phyloP scores from a whole-genome alignment of 2,797 vertebrate genomes.

The Cryptoblepharus egeriae region DNA sequence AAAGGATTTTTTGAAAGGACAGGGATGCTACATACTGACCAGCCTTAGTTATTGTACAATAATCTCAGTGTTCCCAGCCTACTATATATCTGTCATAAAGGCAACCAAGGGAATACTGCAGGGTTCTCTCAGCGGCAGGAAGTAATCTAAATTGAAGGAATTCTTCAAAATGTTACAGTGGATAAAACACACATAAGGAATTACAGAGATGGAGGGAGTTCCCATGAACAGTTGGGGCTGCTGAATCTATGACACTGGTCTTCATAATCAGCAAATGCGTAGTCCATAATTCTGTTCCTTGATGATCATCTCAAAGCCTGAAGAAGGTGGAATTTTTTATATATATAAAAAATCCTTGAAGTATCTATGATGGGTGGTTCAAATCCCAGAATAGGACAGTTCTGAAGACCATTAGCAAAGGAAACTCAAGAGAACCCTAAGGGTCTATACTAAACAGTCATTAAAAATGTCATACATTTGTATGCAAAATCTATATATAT shows the following conservation, averaged over 20 bases:
- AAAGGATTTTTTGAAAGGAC: constrained; percentile 30
- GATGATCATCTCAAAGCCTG: constrained; percentile 23
- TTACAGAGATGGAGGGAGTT: constrained; percentile 16
- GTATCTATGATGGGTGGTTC: constrained; percentile 38
- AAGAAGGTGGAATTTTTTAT: background rate
- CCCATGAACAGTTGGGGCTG: constrained; percentile 13
- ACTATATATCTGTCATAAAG: constrained; percentile 32
- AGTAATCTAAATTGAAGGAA: constrained; percentile 43
- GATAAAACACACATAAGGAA: constrained; percentile 40
- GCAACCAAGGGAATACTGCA: constrained; percentile 27
- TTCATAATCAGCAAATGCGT: background rate
- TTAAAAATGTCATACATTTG: too few relatives aligned
- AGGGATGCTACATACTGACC: constrained; percentile 12
- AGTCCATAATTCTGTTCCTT: fast-evolving
- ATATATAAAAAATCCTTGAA: background rate
- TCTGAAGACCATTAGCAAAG: constrained; percentile 42
- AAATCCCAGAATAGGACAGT: constrained; percentile 38
- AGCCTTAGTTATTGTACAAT: constrained; percentile 39
- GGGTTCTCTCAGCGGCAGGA: constrained; percentile 39
- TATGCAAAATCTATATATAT: too few relatives aligned
- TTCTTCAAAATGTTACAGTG: constrained; percentile 36
- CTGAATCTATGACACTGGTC: background rate
- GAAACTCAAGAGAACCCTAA: constrained; percentile 2
- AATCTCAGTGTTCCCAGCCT: constrained; percentile 36
- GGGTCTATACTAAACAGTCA: constrained; percentile 25